These are phyloP conservation scores for Ceratosolen solmsi DNA, from an alignment of 1,140 invertebrate species.

Conservation along the genomic window DNA sequence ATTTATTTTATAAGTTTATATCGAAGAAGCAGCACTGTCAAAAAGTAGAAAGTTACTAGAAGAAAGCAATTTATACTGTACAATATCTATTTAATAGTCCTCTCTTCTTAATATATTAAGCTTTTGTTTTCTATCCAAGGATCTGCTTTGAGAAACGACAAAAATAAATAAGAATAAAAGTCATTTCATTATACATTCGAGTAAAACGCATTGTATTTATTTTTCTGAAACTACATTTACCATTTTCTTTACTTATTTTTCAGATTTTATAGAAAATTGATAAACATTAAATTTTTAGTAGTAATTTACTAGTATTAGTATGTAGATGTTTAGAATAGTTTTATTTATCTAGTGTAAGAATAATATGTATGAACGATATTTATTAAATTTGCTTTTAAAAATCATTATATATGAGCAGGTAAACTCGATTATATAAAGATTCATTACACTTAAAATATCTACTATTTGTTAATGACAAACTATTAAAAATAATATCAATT, in stretches of 20 bases:
- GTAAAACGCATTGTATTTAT: conserved; percentile 37
- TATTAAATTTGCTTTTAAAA: no score
- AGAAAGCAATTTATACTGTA: conserved; percentile 51
- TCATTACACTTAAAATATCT: background rate
- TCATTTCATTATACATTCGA: conserved; percentile 54
- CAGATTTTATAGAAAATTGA: conserved; percentile 35
- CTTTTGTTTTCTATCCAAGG: conserved; percentile 47
- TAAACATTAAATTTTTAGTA: conserved; percentile 5
- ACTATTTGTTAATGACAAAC: no score
- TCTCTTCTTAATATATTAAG: conserved; percentile 53
- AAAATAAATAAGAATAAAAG: conserved; percentile 53
- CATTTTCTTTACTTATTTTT: conserved; percentile 13
- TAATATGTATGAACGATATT: no score
- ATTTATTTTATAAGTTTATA: conserved; percentile 53
- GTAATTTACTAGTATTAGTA: conserved; percentile 18
- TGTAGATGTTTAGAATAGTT: no score
- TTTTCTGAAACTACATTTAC: conserved; percentile 28
- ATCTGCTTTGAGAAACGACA: conserved; percentile 52
- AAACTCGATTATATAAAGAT: background rate
- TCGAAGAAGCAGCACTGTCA: conserved; percentile 48
- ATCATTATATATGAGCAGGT: no score
- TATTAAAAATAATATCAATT: no score
- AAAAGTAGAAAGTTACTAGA: conserved; percentile 47
- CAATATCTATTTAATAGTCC: conserved; percentile 53
- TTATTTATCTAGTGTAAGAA: no score